Conservation (phyloP, 2,113 vertebrate species). For the Sinosuthora webbiana region DNA sequence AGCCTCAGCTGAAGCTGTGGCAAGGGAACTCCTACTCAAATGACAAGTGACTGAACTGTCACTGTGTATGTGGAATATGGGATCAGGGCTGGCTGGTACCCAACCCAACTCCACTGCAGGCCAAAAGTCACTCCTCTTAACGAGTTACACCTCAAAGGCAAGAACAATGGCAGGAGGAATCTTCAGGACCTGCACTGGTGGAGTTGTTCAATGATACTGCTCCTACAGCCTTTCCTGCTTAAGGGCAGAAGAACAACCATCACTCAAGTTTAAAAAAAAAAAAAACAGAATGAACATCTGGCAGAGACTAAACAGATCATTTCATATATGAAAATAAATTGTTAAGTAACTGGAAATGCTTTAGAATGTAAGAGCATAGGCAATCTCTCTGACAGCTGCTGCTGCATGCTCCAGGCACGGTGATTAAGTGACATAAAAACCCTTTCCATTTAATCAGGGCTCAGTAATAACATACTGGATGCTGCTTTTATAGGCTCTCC, state of each 20-base stretch:
- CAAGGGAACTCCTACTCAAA: background rate
- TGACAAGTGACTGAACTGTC: background rate
- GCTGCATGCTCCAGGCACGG: background rate
- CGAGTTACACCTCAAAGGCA: background rate
- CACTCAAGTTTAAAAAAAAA: background rate
- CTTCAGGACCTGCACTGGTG: background rate
- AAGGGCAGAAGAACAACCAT: background rate
- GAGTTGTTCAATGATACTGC: background rate
- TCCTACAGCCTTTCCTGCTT: background rate
- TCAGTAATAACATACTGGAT: background rate
- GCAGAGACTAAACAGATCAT: background rate
- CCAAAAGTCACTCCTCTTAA: background rate
- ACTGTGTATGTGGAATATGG: rapidly evolving
- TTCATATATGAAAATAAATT: background rate
- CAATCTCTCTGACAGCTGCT: background rate
- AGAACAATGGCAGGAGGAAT: background rate
- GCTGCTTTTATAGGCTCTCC: background rate
- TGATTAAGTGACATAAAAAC: conserved; percentile 7
- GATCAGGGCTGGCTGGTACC: background rate
- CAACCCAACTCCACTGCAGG: background rate
- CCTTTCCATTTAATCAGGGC: background rate
- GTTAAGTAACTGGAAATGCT: conserved; percentile 2
- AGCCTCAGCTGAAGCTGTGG: background rate
- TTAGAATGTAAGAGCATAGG: background rate
- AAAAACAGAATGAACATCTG: background rate